Evolutionary conservation across 2,888 invertebrate species (phyloP), one percentile per base, ranked within the genome.

Genomic region (Scotopteryx bipunctaria): DNA sequence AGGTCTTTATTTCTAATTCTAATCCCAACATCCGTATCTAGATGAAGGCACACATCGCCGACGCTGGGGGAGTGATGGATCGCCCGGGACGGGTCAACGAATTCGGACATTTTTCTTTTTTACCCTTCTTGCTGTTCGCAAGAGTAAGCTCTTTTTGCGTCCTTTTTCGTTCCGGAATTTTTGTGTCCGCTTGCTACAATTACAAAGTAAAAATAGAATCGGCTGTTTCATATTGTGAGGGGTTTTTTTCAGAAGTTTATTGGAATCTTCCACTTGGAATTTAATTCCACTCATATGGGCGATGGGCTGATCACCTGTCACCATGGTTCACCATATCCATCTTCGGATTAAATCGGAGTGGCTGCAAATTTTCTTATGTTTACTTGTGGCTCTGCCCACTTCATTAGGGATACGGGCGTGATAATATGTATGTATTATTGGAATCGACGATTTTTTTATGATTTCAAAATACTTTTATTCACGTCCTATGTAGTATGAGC

Each of bases 91-190:
- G 91, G 91, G 91, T 91, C 91, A 91, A 91, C 91, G 91, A 87
- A 91, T 91, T 91, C 91, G 90, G 85, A 89, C 91, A 91, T 91
- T 91, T 90, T 90, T 91, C 91, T 91, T 91, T 91, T 91, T 90
- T 89, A 90, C 89, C 91, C 91, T 91, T 91, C 91, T 90, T 88
- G 84, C 84, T 78, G 76, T 86, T 87, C 84, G 86, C 85, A 82
- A 82, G 83, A 84, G 87, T 88, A 87, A 88, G 88, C 88, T 88
- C 89, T 88, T 89, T 89, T 89, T 85, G 84, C 76, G 85, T 86
- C 84, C 86, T 86, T 89, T 89, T 85, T 86, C 85, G 76, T 74
- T 76, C 71, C 69, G 83, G 85, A 86, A 86, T 87, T 87, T 87
- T 83, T 81, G 83, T 76, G 72, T 76, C 75, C 85, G 82, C 83